Conservation (phyloP, 2,797 vertebrate genomes). For the Sparidentex hasta region DNA sequence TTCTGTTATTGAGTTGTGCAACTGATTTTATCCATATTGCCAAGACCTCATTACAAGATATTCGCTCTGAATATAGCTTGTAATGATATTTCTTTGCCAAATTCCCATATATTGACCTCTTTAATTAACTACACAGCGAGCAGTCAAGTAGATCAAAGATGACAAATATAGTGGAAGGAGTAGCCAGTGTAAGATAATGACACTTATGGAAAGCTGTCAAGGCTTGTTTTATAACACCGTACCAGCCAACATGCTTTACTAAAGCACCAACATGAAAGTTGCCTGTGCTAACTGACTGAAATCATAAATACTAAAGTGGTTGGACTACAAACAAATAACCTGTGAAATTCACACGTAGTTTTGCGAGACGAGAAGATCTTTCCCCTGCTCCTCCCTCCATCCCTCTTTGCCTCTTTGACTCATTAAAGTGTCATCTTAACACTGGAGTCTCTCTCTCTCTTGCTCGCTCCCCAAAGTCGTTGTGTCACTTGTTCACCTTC, state of each 20-base stretch:
- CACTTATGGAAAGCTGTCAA: conserved; percentile 23
- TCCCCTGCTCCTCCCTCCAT: conserved; percentile 3
- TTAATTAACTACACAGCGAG: conserved; percentile 15
- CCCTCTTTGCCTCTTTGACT: conserved; percentile 53
- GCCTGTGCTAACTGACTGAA: neutral
- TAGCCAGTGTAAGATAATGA: conserved; percentile 17
- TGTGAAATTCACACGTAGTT: neutral
- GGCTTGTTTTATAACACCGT: neutral
- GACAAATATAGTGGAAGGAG: conserved; percentile 28
- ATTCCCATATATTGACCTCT: conserved; percentile 5
- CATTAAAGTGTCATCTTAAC: conserved; percentile 68
- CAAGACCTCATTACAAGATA: neutral
- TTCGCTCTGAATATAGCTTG: neutral
- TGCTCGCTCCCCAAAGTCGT: conserved; percentile 23
- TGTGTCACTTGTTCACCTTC: conserved; percentile 69
- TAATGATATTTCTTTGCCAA: conserved; percentile 4
- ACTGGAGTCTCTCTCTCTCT: conserved; percentile 41
- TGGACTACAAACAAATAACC: conserved; percentile 13
- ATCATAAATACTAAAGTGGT: neutral
- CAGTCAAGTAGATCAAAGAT: conserved; percentile 32
- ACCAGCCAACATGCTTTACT: conserved; percentile 12
- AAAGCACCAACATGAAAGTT: conserved; percentile 2
- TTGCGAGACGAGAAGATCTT: conserved; percentile 9
- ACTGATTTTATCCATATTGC: neutral
- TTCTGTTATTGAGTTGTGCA: too few relatives aligned